Evolutionary conservation across 2,797 vertebrate genomes (phyloP).

Genomic region (Nyctibius grandis): DNA sequence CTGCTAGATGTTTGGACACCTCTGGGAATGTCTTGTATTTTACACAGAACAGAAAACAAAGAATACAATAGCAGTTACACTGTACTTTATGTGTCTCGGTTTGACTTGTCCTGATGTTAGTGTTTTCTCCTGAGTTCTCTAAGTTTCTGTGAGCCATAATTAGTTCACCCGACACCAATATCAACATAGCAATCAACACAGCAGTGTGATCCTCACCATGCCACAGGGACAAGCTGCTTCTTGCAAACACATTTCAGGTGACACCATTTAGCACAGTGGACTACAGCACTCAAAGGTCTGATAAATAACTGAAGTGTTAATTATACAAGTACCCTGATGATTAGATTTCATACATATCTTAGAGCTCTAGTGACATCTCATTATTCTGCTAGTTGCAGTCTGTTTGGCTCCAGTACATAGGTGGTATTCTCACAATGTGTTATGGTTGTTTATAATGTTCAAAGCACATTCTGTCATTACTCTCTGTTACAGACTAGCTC

Average conservation of each 20-base stretch:
- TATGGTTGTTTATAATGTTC: not conserved
- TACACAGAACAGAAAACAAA: not conserved
- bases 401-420: not conserved
- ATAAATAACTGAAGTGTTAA: not conserved
- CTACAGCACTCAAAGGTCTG: not conserved
- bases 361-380: not conserved
- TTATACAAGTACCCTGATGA: not conserved
- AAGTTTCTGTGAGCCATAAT: not conserved
- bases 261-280: not conserved
- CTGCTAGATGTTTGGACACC: not conserved
- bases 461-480: not conserved
- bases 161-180: not conserved
- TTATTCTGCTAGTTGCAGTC: not conserved
- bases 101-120: no score
- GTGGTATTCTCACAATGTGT: not conserved
- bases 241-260: not conserved
- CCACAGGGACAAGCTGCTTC: not conserved
- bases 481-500: not conserved
- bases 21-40: not conserved
- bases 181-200: not conserved
- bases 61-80: fast-evolving
- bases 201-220: fast-evolving
- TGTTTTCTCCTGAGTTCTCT: not conserved
- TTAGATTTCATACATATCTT: not conserved
- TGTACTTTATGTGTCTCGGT: fast-evolving